A percentile compares a stretch with the other conserved stretches of the same genome.
Evolutionary conservation across 1,140 invertebrate species (phyloP).

Genomic region (Magallana ariakensis): DNA sequence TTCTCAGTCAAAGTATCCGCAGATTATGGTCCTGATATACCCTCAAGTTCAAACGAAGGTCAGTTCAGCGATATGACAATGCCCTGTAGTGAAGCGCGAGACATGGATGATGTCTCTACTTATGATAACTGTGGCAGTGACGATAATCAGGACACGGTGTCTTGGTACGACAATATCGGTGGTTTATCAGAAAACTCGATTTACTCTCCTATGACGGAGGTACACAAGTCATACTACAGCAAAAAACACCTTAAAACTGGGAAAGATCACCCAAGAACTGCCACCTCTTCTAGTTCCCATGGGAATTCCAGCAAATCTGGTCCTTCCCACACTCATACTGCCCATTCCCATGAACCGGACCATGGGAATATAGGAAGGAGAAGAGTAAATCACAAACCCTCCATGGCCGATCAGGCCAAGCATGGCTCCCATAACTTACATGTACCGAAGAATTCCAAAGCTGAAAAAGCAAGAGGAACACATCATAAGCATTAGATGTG

Average conservation of each 20-base stretch:
- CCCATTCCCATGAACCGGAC: not conserved
- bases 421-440: not conserved
- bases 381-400: not conserved
- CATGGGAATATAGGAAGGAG: not conserved
- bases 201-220: constrained; percentile 26
- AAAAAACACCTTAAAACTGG: not conserved
- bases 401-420: not conserved
- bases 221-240: constrained; percentile 6
- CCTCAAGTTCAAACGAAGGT: not conserved
- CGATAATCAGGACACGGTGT: constrained; percentile 30
- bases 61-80: not conserved
- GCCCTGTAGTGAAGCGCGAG: not conserved
- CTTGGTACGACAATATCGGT: constrained; percentile 39
- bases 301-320: not conserved
- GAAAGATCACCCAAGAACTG: constrained; percentile 2
- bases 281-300: not conserved
- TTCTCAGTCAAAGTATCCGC: constrained; percentile 33
- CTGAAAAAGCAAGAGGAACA: not conserved
- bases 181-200: constrained; percentile 9
- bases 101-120: not conserved
- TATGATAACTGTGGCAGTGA: constrained; percentile 36
- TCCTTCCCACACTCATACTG: not conserved
- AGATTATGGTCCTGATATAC: constrained; percentile 26
- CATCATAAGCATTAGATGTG: not conserved
- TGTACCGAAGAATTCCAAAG: constrained; percentile 11